Evolutionary conservation across 2,888 invertebrate species (phyloP), one percentile per base, ranked within the genome.

Genomic region (Neoaliturus tenellus): DNA sequence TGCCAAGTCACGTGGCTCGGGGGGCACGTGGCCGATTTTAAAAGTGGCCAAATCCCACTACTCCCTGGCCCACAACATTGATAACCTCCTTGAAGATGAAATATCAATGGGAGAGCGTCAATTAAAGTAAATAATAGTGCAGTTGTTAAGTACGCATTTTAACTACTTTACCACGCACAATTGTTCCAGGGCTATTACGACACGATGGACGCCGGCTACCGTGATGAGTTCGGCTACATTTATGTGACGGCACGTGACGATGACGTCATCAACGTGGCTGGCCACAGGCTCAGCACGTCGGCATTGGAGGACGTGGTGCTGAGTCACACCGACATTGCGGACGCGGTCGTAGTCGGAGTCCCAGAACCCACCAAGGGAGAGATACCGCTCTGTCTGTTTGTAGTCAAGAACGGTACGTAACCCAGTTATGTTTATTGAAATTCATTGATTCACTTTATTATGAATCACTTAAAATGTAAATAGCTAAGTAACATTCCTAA

Each of bases 241-340:
- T 97, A 95, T 91, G 97, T 98, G 17, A 96, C 97, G 80, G 96
- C 98, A 0, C 92, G 98, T 41, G 97, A 97, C 85, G 98, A 98
- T 91, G 98, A 98, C 90, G 96, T 98, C 85, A 98, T 98, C 88
- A 98, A 98, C 90, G 98, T 98, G 0, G 97, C 98, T 0, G 98
- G 98, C 0, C 98, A 98, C 90, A 92, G 98, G 80, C 92, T 98
- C 58, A 97, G 98, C 0, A 97, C 98, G 0, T 95, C 96, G 0
- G 96, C 97, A 0, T 90, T 98, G 3, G 98, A 98, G 90, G 98
- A 98, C 90, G 97, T 98, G 0, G 94, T 98, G 14, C 90, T 98
- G 58, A 93, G 95, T n/a, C 97, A 98, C 91, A 94, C 95, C 0
- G 95, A 96, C 86, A 93, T 98, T 0, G 95, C 94, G 0, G 98